phyloP scores from a whole-genome alignment of 2,888 invertebrate genomes.

The Clepsis dumicolana region DNA sequence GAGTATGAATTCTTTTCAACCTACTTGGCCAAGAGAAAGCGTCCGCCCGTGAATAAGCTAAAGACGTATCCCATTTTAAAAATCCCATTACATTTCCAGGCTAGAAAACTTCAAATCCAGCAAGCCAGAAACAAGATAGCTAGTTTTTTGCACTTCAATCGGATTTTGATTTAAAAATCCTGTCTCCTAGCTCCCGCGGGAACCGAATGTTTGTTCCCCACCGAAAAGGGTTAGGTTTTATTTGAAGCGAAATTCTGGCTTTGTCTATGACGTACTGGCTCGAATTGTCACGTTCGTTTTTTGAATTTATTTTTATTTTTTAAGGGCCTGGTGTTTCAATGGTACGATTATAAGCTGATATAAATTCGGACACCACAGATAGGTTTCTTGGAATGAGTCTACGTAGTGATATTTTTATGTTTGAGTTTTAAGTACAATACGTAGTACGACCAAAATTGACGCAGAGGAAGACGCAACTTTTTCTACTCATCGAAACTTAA shows the following conservation, averaged over 20 bases:
- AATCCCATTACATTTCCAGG: slow-evolving; percentile 41
- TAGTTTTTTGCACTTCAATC: slow-evolving; percentile 42
- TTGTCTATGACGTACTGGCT: slow-evolving; percentile 24
- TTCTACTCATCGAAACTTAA: too few relatives aligned
- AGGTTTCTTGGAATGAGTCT: background rate
- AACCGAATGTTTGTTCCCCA: slow-evolving; percentile 29
- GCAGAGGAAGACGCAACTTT: too few relatives aligned
- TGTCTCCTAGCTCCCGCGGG: slow-evolving; percentile 31
- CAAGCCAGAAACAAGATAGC: slow-evolving; percentile 42
- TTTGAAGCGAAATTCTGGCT: slow-evolving; percentile 31
- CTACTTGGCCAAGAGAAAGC: slow-evolving; percentile 22
- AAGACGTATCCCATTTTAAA: slow-evolving; percentile 38
- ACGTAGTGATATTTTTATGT: background rate
- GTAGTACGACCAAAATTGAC: too few relatives aligned
- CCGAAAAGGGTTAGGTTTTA: slow-evolving; percentile 38
- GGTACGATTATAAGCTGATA: background rate
- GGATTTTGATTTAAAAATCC: slow-evolving; percentile 44
- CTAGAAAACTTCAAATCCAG: slow-evolving; percentile 39
- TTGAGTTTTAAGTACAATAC: background rate
- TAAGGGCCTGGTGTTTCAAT: background rate
- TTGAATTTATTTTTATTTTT: background rate
- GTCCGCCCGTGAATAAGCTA: slow-evolving; percentile 35
- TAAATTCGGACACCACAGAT: background rate
- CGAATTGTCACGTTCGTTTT: slow-evolving; percentile 3
- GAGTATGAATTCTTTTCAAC: slow-evolving; percentile 19